phyloP scores from a whole-genome alignment of 2,888 invertebrate species.

The Napeogenes sylphis region DNA sequence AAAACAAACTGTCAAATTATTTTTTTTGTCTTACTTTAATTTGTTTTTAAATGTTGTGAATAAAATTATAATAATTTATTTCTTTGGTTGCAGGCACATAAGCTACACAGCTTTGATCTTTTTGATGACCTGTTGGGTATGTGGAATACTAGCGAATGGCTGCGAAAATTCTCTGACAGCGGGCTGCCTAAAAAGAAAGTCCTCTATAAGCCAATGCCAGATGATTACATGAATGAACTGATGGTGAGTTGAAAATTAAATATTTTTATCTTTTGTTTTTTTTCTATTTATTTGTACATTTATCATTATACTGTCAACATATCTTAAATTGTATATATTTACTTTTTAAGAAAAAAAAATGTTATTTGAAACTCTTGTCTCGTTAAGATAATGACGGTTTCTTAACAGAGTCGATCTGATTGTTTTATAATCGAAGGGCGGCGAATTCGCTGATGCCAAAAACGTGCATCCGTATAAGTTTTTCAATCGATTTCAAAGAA shows the following conservation, averaged over 20 bases:
- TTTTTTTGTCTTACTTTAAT: too few species aligned
- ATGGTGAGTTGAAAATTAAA: conserved; percentile 49
- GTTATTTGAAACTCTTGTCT: conserved; percentile 32
- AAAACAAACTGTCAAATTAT: not conserved
- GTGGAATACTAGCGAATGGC: conserved; percentile 55
- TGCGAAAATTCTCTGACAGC: conserved; percentile 51
- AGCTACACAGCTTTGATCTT: conserved; percentile 48
- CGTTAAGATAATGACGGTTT: conserved; percentile 35
- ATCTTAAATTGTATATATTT: not conserved
- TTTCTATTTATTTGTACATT: too few species aligned
- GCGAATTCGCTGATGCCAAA: conserved; percentile 72
- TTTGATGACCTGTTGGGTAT: conserved; percentile 47
- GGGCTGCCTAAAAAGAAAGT: conserved; percentile 57
- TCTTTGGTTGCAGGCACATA: conserved; percentile 58
- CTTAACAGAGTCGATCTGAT: conserved; percentile 38
- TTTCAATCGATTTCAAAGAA: conserved; percentile 74
- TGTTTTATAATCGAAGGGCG: conserved; percentile 55
- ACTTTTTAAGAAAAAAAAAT: conserved; percentile 20
- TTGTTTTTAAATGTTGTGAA: too few species aligned
- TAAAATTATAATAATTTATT: conserved; percentile 12
- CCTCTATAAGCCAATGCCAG: conserved; percentile 44
- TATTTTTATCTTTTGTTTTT: not conserved
- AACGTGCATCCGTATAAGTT: conserved; percentile 75
- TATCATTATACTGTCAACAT: not conserved
- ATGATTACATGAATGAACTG: conserved; percentile 48